Evolutionary conservation across 2,113 vertebrate genomes (phyloP), one percentile per base, ranked within the genome.

Genomic region (Heloderma charlesbogerti): DNA sequence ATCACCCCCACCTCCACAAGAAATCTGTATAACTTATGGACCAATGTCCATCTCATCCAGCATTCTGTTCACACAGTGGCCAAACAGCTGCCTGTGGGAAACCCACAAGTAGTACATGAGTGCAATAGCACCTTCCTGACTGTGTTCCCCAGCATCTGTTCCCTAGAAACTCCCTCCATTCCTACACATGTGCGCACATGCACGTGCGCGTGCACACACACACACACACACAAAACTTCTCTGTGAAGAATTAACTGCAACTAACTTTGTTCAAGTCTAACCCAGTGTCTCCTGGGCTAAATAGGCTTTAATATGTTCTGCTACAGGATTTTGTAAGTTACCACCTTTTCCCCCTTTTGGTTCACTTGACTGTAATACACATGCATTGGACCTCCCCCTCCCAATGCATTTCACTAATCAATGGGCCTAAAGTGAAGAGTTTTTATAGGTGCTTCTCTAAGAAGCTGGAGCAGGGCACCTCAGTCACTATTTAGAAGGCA

Each of bases 381-480:
- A 22, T 8, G 20, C 6, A 9, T 43, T 77, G 51, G 51, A 54
- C 6, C 6, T 9, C 51, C 51, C 51, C 10, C 5, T 15, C 43
- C 78, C 27, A 31, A 22, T 37, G 34, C 5, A 82, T 82, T 54
- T 34, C 29, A 57, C 13, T 81, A 34, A 57, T 31, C 45, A 82
- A 12, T 82, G 80, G 34, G 3, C 45, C 57, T 37, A 60, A 60
- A 83, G 82, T 90, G 66, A 1, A 5, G 3, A 20, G 22, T 91
- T 83, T 90, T 31, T 86, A 60, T 54, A 88, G 89, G 51, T 80
- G 16, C 57, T 85, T 91, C 51, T 91, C 82, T 77, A 51, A 74
- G 67, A 91, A 92, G 89, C 88, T 91, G 86, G 45, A 79, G 84
- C 8, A 78, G 54, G 45, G 4, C 89, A 81, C 67, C 81, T 1